Base-by-base conservation (phyloP, 2,113 vertebrate species). In the Phaethornis superciliosus region DNA sequence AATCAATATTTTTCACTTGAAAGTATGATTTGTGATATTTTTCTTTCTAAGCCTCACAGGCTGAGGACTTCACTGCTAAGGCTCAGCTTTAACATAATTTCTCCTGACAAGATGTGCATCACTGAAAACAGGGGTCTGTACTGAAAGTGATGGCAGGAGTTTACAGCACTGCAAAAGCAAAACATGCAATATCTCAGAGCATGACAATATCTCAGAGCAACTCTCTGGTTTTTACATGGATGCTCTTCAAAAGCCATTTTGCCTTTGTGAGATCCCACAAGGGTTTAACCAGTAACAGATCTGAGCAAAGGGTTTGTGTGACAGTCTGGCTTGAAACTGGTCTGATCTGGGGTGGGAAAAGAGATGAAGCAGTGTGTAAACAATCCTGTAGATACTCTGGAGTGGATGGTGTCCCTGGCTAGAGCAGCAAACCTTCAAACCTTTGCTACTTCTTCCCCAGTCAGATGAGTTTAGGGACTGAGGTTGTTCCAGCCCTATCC, bases 91-190 rank as follows among this genome's bases (percentile, higher is more conserved):
- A 56, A 91, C 64, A 28, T 84, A 69, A 60, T 81, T 60, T 82
- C 87, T 72, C 68, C 62, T 90, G 94, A 90, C 95, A 93, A 49
- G 90, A 84, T 54, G 78, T 81, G 65, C 88, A 60, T 81, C 90
- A 58, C 65, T 79, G 91, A 46, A 89, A 51, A 72, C 12, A 30
- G 7, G 37, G 5, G n/a, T 67, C 81, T 54, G 70, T 44, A 93
- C 71, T 32, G 58, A 70, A 89, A 93, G 81, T 21, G 91, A 78
- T 79, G 86, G 91, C 88, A 28, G 64, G 81, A 51, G 56, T 68
- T 86, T 62, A 1, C 27, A 60, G 81, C 13, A 3, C 64, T 18
- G 67, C 44, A 76, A 72, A 72, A 69, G 40, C 64, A 81, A 90
- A 93, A 93, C 44, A 7, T 37, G 60, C 37, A 1, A 12, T 40